Base-by-base conservation (phyloP, 2,888 invertebrate species). In the Noctua comes region DNA sequence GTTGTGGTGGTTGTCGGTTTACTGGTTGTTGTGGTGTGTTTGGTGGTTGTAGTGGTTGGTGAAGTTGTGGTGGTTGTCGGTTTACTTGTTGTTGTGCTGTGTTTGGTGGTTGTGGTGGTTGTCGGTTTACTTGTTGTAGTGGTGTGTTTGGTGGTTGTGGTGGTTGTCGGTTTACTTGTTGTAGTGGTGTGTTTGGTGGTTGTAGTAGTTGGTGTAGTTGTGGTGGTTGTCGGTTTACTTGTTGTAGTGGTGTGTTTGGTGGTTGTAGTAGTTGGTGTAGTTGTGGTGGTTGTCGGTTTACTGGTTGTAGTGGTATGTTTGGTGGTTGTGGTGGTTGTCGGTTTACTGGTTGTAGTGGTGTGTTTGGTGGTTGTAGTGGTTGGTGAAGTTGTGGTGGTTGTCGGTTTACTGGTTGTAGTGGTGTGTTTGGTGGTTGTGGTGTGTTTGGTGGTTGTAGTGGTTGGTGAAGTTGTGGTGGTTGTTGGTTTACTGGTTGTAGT, bases 1-100 rank as follows among this genome's bases (percentile, higher is more conserved):
- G 31, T 31, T 31, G 2, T 31, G 31, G 31, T 31, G 31, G 31
- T 31, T 31, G 31, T 16, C 1, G 78, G 43, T 0, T 27, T 21
- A 3, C 31, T 43, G 1, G 36, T 36, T 27, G 64, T 65, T 0
- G 48, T 57, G 0, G 72, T 31, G 2, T 64, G 27, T 2, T 62
- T 40, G 0, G 36, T 2, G 31, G 31, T 31, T 31, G 31, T 31
- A 31, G 31, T 31, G 31, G 1, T 31, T 31, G 31, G 31, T 31
- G 31, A 31, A 31, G 31, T 31, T 31, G 2, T 31, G 31, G 31
- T 31, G 31, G 31, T 31, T 31, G 31, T 16, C 1, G 78, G 43
- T 0, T 27, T 21, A 3, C 64, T 74, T 0, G n/a, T 43, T 0
- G 59, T 68, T 2, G 62, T 31, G 1, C 46, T 72, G 0, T 24